Percentiles rank a stretch among this genome's conserved stretches.
Evolutionary conservation across 2,113 vertebrate genomes (phyloP).

Genomic region (Ailuropoda melanoleuca): DNA sequence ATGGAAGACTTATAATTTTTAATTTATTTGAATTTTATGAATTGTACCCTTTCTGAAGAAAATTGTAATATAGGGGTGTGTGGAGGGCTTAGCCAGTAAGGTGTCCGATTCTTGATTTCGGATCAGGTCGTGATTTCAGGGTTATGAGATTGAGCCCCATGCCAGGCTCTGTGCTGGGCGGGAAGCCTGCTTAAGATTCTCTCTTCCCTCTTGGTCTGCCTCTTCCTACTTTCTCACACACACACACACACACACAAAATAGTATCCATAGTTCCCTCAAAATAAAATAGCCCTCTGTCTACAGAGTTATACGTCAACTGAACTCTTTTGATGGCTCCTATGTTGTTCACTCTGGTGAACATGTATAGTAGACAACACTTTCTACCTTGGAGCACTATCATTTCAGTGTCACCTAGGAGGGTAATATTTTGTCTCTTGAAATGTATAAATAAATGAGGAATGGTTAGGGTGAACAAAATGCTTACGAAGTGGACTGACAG

Average conservation of each 20-base stretch:
- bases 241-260: not conserved
- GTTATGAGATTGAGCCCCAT: not conserved
- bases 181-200: not conserved
- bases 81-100: not conserved
- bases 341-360: not conserved
- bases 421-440: not conserved
- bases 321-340: not conserved
- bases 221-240: no score
- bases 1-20: not conserved
- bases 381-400: not conserved
- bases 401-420: not conserved
- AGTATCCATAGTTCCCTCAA: not conserved
- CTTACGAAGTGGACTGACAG: not conserved
- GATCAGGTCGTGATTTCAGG: not conserved
- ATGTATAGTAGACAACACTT: not conserved
- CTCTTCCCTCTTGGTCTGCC: not conserved
- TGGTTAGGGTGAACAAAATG: not conserved
- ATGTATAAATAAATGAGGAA: not conserved
- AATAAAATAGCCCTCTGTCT: not conserved
- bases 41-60: not conserved
- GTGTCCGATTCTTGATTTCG: not conserved
- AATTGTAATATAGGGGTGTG: not conserved
- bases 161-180: not conserved
- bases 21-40: not conserved
- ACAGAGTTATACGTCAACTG: not conserved